Percentiles rank a stretch among this genome's conserved stretches.
phyloP scores from a whole-genome alignment of 30 jellyfish, hydroid and myxozoan species.

The Nemopilema nomurai region DNA sequence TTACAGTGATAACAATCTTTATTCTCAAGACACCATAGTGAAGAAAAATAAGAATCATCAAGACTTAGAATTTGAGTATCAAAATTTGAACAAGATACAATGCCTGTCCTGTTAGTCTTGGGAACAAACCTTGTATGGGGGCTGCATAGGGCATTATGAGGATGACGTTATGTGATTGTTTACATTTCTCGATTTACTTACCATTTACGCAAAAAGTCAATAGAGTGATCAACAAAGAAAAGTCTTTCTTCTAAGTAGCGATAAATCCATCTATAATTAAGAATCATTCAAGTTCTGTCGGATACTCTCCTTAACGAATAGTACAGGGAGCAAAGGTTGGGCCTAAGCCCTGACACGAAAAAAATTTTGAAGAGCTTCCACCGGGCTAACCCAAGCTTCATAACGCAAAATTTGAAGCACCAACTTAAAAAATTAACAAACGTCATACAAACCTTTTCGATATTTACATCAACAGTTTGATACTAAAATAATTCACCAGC shows the following conservation, averaged over 20 bases:
- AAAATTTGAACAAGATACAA: not conserved
- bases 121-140: not conserved
- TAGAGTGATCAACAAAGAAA: too few relatives aligned
- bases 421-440: not conserved
- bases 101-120: not conserved
- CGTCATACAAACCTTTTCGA: not conserved
- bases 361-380: not conserved
- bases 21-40: too few relatives aligned
- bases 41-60: too few relatives aligned
- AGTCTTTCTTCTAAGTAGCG: too few relatives aligned
- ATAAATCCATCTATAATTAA: too few relatives aligned
- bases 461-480: not conserved
- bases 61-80: not conserved
- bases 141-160: not conserved
- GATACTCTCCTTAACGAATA: too few relatives aligned
- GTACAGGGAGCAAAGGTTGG: not conserved
- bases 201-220: not conserved
- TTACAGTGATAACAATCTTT: too few relatives aligned
- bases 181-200: not conserved
- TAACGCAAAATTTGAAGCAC: not conserved
- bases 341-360: not conserved
- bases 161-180: not conserved
- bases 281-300: too few relatives aligned
- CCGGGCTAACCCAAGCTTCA: not conserved
- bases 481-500: not conserved